Percentiles rank a stretch among this genome's conserved stretches.
These are phyloP conservation scores for Sebastes matsubarae DNA, from an alignment of 2,797 vertebrate genomes.

Conservation along the genomic window DNA sequence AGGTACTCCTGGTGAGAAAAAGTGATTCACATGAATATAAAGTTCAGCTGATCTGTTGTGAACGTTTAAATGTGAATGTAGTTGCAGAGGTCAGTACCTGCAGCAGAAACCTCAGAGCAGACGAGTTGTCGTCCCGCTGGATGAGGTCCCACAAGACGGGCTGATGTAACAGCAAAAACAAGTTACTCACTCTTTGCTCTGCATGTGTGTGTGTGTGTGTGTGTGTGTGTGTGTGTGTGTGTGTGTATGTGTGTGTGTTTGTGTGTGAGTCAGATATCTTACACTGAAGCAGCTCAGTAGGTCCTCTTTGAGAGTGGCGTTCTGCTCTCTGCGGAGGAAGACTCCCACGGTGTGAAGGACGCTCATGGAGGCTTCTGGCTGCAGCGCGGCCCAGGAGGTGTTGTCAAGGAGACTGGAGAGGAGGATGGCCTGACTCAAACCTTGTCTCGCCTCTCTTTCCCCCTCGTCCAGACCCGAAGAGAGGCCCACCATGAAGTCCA, in stretches of 20 bases:
- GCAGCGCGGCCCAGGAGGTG: constrained; percentile 85
- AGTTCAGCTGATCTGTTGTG: constrained; percentile 4
- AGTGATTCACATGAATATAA: neutral
- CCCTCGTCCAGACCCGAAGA: constrained; percentile 82
- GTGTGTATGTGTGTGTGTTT: neutral
- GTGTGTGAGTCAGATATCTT: constrained; percentile 66
- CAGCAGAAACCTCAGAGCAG: constrained; percentile 85
- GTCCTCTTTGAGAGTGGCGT: constrained; percentile 83
- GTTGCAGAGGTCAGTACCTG: constrained; percentile 78
- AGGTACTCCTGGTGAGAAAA: constrained; percentile 84
- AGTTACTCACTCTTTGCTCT: constrained; percentile 27
- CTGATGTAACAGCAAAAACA: constrained; percentile 70
- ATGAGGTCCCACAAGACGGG: constrained; percentile 90
- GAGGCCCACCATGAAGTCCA: constrained; percentile 88
- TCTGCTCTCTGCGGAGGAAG: constrained; percentile 85
- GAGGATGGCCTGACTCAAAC: constrained; percentile 88
- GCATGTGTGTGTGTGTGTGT: neutral
- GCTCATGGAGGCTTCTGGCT: constrained; percentile 82
- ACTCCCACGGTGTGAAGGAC: constrained; percentile 86
- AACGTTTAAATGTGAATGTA: neutral
- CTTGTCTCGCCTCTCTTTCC: constrained; percentile 84
- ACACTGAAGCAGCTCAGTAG: constrained; percentile 93
- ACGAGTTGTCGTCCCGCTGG: constrained; percentile 85
- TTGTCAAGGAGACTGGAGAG: constrained; percentile 92
- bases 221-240: neutral